phyloP scores from a whole-genome alignment of 2,888 invertebrate genomes.

The Athrips mouffetella region DNA sequence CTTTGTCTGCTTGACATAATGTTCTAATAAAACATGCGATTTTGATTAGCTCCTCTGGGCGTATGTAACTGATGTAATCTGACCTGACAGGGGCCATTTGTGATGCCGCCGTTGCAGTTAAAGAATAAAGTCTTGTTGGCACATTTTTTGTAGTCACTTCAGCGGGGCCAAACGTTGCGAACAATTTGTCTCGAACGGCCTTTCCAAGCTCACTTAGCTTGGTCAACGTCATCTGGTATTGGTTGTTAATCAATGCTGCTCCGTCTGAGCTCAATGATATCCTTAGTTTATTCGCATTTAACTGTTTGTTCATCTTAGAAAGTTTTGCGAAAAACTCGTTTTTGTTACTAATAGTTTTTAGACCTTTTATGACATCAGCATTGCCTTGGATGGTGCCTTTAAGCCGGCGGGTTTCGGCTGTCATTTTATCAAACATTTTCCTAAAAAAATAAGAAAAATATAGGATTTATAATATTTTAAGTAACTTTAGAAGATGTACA shows the following conservation, averaged over 20 bases:
- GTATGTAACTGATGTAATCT: neutral
- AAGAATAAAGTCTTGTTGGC: slow-evolving; percentile 30
- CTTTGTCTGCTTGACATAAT: slow-evolving; percentile 22
- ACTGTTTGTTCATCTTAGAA: slow-evolving; percentile 32
- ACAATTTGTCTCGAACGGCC: slow-evolving; percentile 28
- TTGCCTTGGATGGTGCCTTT: slow-evolving; percentile 44
- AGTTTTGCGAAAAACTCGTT: slow-evolving; percentile 38
- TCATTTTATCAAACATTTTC: slow-evolving; percentile 56
- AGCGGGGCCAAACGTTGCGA: slow-evolving; percentile 32
- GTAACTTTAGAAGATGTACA: neutral
- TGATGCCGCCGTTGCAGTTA: slow-evolving; percentile 18
- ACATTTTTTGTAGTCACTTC: slow-evolving; percentile 32
- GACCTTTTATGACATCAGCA: slow-evolving; percentile 53
- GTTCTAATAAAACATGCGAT: slow-evolving; percentile 19
- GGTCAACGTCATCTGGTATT: slow-evolving; percentile 25
- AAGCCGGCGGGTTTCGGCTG: slow-evolving; percentile 50
- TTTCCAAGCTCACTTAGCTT: slow-evolving; percentile 30
- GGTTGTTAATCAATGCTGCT: slow-evolving; percentile 32
- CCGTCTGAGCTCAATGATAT: slow-evolving; percentile 34
- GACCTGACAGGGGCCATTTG: neutral
- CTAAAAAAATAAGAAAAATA: slow-evolving; percentile 30
- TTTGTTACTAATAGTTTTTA: slow-evolving; percentile 37
- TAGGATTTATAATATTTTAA: neutral
- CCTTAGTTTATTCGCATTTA: slow-evolving; percentile 35
- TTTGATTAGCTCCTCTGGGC: slow-evolving; percentile 14